Conservation (phyloP, 2,113 vertebrate species). For the Gnathonemus longibarbis region DNA sequence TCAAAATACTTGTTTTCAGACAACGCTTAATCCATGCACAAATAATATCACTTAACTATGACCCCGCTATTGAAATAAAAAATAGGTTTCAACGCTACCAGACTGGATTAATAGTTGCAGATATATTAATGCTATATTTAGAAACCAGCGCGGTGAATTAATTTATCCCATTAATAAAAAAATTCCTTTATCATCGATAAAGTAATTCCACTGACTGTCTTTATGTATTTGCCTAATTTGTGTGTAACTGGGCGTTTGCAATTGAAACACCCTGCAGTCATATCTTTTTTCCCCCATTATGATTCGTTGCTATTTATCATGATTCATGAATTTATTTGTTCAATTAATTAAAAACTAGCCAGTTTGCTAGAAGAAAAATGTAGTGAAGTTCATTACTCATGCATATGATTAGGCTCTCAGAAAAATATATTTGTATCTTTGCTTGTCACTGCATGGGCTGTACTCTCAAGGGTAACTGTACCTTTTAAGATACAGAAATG, state of each 20-base stretch:
- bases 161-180: background rate
- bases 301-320: background rate
- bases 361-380: background rate
- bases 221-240: background rate
- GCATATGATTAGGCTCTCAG: background rate
- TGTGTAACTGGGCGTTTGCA: background rate
- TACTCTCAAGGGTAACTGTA: too few relatives aligned
- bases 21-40: background rate
- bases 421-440: background rate
- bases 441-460: too few relatives aligned
- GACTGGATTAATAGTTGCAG: background rate
- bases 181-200: background rate
- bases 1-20: background rate
- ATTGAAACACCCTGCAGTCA: background rate
- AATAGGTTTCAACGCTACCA: background rate
- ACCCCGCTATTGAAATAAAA: background rate
- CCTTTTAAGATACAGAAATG: too few relatives aligned
- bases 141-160: background rate
- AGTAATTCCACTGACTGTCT: background rate
- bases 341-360: background rate
- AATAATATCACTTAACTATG: background rate
- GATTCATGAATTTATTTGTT: background rate
- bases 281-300: background rate
- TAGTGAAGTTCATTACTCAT: background rate
- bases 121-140: background rate